phyloP scores from a whole-genome alignment of 2,888 invertebrate species.

The Aradus depressus region DNA sequence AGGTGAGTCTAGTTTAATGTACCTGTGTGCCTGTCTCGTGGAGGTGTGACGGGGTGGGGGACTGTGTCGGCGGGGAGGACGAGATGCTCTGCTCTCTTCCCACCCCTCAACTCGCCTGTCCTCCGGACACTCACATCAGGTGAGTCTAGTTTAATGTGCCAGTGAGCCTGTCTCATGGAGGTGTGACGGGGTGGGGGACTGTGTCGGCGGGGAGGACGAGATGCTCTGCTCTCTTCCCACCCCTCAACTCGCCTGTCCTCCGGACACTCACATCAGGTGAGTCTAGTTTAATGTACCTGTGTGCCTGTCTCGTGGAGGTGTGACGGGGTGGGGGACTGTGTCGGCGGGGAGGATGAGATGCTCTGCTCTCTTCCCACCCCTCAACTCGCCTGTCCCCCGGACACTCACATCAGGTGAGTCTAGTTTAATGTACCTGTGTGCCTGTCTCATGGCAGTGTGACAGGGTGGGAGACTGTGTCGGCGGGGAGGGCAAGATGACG shows the following conservation, averaged over 20 bases:
- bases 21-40: constrained; percentile 54
- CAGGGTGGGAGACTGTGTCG: constrained; percentile 51
- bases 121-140: constrained; percentile 25
- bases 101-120: constrained; percentile 16
- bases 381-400: constrained; percentile 18
- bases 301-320: constrained; percentile 48
- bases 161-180: constrained; percentile 53
- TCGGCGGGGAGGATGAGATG: constrained; percentile 64
- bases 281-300: constrained; percentile 46
- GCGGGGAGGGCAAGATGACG: constrained; percentile 65
- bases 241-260: constrained; percentile 17
- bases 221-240: constrained; percentile 45
- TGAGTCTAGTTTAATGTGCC: constrained; percentile 39
- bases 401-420: constrained; percentile 24
- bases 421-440: constrained; percentile 51
- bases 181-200: constrained; percentile 47
- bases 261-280: constrained; percentile 25
- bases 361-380: constrained; percentile 42
- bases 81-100: constrained; percentile 52
- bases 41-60: constrained; percentile 42
- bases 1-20: constrained; percentile 38
- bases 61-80: constrained; percentile 65
- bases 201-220: constrained; percentile 65
- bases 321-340: constrained; percentile 50
- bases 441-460: constrained; percentile 45